Evolutionary conservation across 1,140 invertebrate genomes (phyloP).

Genomic region (Cotesia typhae): DNA sequence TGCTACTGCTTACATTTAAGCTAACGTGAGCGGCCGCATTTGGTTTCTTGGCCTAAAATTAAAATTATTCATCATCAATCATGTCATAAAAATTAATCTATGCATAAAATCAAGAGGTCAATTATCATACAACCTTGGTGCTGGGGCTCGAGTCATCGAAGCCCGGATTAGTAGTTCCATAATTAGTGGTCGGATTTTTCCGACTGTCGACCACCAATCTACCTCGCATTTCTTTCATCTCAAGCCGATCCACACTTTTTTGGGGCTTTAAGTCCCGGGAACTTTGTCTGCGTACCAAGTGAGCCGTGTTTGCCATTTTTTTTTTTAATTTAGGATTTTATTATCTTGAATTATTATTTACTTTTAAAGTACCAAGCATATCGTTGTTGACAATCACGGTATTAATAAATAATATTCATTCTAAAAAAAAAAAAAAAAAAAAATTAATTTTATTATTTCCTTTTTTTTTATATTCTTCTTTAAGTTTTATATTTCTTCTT

Average conservation of each 20-base stretch:
- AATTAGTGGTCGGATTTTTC: conserved; percentile 68
- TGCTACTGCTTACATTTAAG: not conserved
- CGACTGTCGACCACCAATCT: conserved; percentile 82
- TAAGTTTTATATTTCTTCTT: too few species aligned
- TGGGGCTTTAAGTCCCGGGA: conserved; percentile 83
- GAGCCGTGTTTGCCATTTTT: conserved; percentile 88
- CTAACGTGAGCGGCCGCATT: conserved; percentile 60
- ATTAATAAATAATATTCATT: too few species aligned
- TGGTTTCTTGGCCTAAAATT: conserved; percentile 50
- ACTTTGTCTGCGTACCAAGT: conserved; percentile 85
- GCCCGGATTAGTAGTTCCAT: conserved; percentile 86
- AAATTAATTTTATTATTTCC: too few species aligned
- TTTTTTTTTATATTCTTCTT: too few species aligned
- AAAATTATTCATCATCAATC: not conserved
- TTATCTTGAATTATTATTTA: conserved; percentile 28
- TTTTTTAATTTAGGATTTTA: conserved; percentile 28
- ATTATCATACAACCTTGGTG: conserved; percentile 56
- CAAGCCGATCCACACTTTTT: conserved; percentile 82
- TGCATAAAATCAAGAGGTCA: not conserved
- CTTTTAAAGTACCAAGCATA: not conserved
- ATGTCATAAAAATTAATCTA: too few species aligned
- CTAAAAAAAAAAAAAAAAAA: too few species aligned
- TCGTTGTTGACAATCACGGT: too few species aligned
- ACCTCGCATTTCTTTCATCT: conserved; percentile 85
- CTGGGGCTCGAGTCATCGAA: conserved; percentile 85